phyloP scores from a whole-genome alignment of 2,888 invertebrate species.

The Leucophenga montana region DNA sequence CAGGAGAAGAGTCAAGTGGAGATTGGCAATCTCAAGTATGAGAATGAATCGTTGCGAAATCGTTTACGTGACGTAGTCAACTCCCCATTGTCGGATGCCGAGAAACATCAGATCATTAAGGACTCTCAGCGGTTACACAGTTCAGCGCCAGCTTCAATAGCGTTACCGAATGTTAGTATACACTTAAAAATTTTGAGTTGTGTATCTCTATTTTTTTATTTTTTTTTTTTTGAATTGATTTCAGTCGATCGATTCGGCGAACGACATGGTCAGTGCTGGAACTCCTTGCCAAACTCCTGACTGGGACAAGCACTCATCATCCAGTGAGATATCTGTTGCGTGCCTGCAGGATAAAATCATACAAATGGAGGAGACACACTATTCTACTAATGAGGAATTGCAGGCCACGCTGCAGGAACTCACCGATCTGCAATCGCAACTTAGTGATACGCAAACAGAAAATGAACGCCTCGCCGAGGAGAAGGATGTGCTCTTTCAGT shows the following conservation, averaged over 20 bases:
- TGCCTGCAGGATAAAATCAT: conserved; percentile 94
- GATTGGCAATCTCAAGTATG: conserved; percentile 79
- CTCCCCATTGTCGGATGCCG: conserved; percentile 87
- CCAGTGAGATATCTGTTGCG: conserved; percentile 92
- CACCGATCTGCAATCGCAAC: conserved; percentile 89
- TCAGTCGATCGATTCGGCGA: background rate
- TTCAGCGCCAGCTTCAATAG: conserved; percentile 80
- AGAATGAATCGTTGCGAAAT: conserved; percentile 83
- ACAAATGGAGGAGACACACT: conserved; percentile 74
- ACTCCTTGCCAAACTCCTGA: conserved; percentile 85
- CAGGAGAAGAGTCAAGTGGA: conserved; percentile 72
- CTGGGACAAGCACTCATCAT: conserved; percentile 94
- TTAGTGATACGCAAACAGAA: conserved; percentile 89
- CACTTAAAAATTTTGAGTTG: background rate
- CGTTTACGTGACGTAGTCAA: conserved; percentile 85
- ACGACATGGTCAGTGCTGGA: conserved; percentile 71
- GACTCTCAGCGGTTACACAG: conserved; percentile 82
- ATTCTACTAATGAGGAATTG: conserved; percentile 90
- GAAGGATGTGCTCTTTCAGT: conserved; percentile 90
- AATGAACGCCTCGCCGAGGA: conserved; percentile 91
- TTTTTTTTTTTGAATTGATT: conserved; percentile 11
- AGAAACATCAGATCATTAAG: conserved; percentile 85
- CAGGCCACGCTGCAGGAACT: conserved; percentile 95
- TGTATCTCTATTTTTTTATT: background rate
- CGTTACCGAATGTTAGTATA: conserved; percentile 73